Percentiles rank a stretch among this genome's conserved stretches.
phyloP scores from a whole-genome alignment of 2,113 vertebrate species.

The Apaloderma vittatum region DNA sequence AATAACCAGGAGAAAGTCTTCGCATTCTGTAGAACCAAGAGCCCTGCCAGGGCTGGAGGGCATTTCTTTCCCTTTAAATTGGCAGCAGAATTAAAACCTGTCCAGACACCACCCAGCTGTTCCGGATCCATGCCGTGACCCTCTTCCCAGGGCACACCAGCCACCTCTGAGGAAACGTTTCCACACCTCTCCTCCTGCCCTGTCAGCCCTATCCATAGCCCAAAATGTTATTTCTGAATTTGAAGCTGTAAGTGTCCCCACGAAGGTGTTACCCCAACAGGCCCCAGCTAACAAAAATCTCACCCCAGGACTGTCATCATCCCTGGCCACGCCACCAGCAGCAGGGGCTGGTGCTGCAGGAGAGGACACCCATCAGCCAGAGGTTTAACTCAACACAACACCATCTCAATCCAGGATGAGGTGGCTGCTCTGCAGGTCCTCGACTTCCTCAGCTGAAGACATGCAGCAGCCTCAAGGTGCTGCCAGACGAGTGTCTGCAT shows the following conservation, averaged over 20 bases:
- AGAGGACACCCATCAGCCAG: not conserved
- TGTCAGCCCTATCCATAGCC: accelerated
- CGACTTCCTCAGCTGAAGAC: accelerated
- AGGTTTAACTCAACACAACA: not conserved
- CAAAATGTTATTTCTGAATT: accelerated
- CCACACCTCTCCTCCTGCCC: not conserved
- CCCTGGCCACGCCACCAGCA: not conserved
- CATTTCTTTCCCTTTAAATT: not conserved
- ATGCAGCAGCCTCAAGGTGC: accelerated
- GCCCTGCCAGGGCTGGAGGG: not conserved
- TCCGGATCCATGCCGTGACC: accelerated
- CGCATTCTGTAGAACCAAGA: not conserved
- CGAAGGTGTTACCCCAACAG: accelerated
- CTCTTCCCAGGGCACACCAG: not conserved
- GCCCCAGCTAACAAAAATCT: not conserved
- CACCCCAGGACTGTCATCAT: not conserved
- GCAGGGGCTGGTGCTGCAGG: not conserved
- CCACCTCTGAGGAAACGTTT: not conserved
- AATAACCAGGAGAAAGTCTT: not conserved
- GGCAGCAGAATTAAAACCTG: not conserved
- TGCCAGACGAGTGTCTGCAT: not conserved
- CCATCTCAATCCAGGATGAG: accelerated
- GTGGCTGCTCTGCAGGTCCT: not conserved
- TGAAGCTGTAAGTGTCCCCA: too few species aligned
- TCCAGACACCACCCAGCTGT: not conserved